A percentile compares a stretch with the other conserved stretches of the same genome.
These are phyloP conservation scores for Plagodis dolabraria DNA, from an alignment of 2,888 invertebrate species.

Conservation along the genomic window DNA sequence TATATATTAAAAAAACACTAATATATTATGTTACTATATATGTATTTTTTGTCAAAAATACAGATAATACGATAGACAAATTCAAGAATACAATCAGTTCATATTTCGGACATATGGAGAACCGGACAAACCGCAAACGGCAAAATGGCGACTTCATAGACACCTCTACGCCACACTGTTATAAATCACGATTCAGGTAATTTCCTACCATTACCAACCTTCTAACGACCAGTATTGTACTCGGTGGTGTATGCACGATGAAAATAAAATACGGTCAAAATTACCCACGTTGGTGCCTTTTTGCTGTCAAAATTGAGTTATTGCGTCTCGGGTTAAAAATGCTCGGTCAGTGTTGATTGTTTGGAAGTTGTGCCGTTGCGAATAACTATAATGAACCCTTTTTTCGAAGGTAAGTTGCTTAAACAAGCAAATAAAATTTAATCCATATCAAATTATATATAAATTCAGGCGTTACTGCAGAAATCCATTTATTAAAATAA, in stretches of 20 bases:
- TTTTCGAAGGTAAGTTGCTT: background rate
- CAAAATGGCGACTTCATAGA: background rate
- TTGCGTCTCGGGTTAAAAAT: conserved; percentile 26
- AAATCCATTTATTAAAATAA: no score
- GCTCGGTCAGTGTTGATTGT: conserved; percentile 25
- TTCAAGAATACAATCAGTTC: no score
- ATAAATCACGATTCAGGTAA: conserved; percentile 77
- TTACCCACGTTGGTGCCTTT: conserved; percentile 26
- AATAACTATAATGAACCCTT: background rate
- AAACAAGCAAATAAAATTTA: no score
- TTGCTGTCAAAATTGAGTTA: conserved; percentile 35
- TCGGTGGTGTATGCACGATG: conserved; percentile 47
- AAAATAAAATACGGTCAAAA: conserved; percentile 40
- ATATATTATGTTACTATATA: no score
- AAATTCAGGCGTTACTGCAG: no score
- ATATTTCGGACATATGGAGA: no score
- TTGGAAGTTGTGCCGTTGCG: background rate
- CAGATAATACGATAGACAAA: no score
- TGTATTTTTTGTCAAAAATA: no score
- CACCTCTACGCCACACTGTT: conserved; percentile 34
- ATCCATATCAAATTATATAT: no score
- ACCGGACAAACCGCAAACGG: no score
- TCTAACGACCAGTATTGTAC: conserved; percentile 71
- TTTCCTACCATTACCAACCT: conserved; percentile 70
- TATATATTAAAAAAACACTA: no score